Conservation (phyloP, 2,113 vertebrate species). For the Trichomycterus rosablanca region DNA sequence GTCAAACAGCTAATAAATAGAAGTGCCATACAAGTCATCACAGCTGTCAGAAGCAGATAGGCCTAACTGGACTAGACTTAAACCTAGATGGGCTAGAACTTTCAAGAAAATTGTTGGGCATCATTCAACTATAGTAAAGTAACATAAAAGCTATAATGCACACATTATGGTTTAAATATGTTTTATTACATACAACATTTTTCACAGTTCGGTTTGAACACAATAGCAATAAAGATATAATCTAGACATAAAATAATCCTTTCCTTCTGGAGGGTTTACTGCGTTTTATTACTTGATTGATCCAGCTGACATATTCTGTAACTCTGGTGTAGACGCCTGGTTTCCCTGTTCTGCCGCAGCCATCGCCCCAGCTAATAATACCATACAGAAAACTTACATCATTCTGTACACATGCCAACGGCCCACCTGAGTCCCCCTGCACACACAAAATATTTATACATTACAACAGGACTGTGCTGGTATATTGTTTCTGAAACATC, state of each 20-base stretch:
- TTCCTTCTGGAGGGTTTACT: background rate
- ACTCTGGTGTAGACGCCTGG: constrained; percentile 90
- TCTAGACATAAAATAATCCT: constrained; percentile 1
- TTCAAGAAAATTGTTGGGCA: background rate
- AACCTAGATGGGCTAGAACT: background rate
- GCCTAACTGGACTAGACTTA: background rate
- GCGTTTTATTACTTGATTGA: constrained; percentile 70
- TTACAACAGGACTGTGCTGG: too few relatives aligned
- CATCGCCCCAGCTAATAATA: constrained; percentile 90
- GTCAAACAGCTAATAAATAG: constrained; percentile 9
- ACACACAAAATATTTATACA: too few relatives aligned
- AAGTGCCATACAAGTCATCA: background rate
- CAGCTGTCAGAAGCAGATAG: background rate
- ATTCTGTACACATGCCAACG: constrained; percentile 74
- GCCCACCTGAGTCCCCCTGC: constrained; percentile 92
- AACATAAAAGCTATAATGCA: background rate
- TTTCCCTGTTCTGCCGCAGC: constrained; percentile 75
- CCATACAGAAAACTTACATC: constrained; percentile 83
- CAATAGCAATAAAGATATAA: constrained; percentile 25
- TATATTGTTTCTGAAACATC: too few relatives aligned
- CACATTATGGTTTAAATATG: background rate
- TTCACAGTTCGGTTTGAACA: constrained; percentile 59
- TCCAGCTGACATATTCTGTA: constrained; percentile 82
- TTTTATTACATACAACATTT: constrained; percentile 38
- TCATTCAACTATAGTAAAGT: constrained; percentile 2